A percentile compares a stretch with the other conserved stretches of the same genome.
Conservation (phyloP, 2,888 invertebrate species). For the Phasia obesa region DNA sequence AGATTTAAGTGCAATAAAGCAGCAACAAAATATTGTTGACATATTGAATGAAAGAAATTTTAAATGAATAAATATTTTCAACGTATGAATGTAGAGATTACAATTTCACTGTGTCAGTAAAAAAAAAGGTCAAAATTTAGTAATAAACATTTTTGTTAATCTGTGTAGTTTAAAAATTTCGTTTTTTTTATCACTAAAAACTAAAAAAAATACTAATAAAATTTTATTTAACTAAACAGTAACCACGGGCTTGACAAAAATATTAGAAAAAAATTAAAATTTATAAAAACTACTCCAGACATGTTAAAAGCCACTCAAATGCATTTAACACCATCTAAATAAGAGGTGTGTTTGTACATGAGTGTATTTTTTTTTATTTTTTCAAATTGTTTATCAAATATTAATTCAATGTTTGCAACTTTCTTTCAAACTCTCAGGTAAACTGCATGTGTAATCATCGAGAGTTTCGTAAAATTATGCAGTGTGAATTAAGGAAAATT, state of each 20-base stretch:
- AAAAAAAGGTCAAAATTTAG: conserved; percentile 54
- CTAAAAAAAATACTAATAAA: too few species aligned
- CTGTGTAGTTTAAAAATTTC: conserved; percentile 10
- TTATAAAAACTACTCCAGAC: background rate
- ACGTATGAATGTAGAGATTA: background rate
- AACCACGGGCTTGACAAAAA: background rate
- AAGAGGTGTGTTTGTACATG: background rate
- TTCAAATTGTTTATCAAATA: conserved; percentile 14
- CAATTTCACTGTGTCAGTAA: conserved; percentile 70
- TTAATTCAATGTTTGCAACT: conserved; percentile 48
- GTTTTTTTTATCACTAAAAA: too few species aligned
- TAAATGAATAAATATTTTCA: background rate
- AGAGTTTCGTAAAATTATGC: conserved; percentile 55
- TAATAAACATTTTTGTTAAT: background rate
- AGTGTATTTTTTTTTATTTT: background rate
- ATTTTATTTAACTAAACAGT: background rate
- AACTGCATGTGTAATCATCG: conserved; percentile 31
- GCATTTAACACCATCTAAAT: too few species aligned
- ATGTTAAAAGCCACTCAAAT: background rate
- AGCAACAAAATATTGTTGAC: conserved; percentile 1
- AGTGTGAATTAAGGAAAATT: conserved; percentile 69
- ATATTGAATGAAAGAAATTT: conserved; percentile 21
- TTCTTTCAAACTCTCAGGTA: conserved; percentile 47
- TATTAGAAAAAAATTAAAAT: conserved; percentile 32
- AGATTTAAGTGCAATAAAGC: background rate